Percentiles rank a stretch among this genome's conserved stretches.
Evolutionary conservation across 2,888 invertebrate species (phyloP).

Genomic region (Diachrysia chrysitis): DNA sequence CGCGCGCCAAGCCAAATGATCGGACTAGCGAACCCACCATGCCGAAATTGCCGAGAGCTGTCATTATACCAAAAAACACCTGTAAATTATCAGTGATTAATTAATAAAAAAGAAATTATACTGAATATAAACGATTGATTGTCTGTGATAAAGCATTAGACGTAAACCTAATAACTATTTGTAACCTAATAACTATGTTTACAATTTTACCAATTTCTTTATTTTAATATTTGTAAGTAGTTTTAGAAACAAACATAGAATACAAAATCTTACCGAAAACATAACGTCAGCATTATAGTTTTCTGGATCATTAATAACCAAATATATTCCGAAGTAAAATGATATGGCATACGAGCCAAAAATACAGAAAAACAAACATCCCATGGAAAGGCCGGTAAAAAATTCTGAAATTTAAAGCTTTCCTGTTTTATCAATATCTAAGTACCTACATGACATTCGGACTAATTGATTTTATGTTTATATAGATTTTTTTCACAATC

Average conservation of each 20-base stretch:
- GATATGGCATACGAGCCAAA: slow-evolving; percentile 93
- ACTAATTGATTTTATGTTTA: too few species aligned
- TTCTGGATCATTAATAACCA: slow-evolving; percentile 89
- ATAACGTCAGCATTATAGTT: slow-evolving; percentile 90
- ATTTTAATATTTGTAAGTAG: not conserved
- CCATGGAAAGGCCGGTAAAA: slow-evolving; percentile 91
- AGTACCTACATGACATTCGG: too few species aligned
- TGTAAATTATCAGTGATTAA: slow-evolving; percentile 16
- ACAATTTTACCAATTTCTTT: too few species aligned
- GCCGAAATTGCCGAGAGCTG: slow-evolving; percentile 64
- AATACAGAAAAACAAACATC: slow-evolving; percentile 92
- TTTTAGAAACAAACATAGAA: too few species aligned
- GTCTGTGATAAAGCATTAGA: too few species aligned
- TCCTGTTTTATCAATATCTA: not conserved
- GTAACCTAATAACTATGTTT: too few species aligned
- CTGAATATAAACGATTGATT: too few species aligned
- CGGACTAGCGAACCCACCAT: slow-evolving; percentile 83
- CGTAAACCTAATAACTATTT: too few species aligned
- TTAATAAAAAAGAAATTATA: slow-evolving; percentile 5
- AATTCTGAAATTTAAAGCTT: slow-evolving; percentile 74
- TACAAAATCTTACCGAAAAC: slow-evolving; percentile 88
- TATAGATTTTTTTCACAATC: too few species aligned
- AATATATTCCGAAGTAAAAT: slow-evolving; percentile 94
- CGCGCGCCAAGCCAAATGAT: slow-evolving; percentile 92
- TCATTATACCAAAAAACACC: slow-evolving; percentile 89